Base-by-base conservation (phyloP, 2,797 vertebrate genomes). In the Amblyopsis hoosieri region DNA sequence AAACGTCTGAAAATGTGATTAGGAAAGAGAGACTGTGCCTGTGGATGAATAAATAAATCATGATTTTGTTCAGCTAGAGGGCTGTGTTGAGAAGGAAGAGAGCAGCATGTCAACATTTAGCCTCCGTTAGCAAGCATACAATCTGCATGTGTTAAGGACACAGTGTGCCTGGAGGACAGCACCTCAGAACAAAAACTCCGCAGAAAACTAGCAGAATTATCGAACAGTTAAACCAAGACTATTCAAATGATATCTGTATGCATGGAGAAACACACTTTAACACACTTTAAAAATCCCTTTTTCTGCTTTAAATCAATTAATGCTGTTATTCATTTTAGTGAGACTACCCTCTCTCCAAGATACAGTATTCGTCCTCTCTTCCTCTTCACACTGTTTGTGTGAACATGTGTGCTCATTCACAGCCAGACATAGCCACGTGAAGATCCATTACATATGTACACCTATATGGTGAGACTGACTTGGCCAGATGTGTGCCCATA, bases 1-100 rank as follows among this genome's bases (percentile, higher is more conserved):
- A 90, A 90, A 87, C 57, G 62, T 87, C 82, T 88, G 79, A 91
- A 90, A 85, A 85, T 91, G 83, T 90, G 85, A 90, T 92, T 86
- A 85, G 79, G 72, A 81, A 66, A 71, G 85, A 90, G 85, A 90
- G 84, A 85, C 78, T 76, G 46, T n/a, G 78, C 83, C 82, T 65
- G 67, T 81, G 76, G 81, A 74, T 42, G 64, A 72, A 90, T 90
- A 75, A 91, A 90, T 91, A 90, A 92, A 87, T 87, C 31, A 87
- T 87, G 64, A 60, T 75, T 87, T 90, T 88, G 82, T 90, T 87
- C 69, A 48, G 75, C 79, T 84, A 57, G 45, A 79, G 82, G 76
- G 68, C 62, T 19, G 0, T 82, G 79, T 82, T 84, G 64, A 64
- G 72, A 42, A 62, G 76, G 75, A 73, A 72, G 69, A 69, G 51